Evolutionary conservation across 2,888 invertebrate genomes (phyloP).

Genomic region (Acanthosoma haemorrhoidale): DNA sequence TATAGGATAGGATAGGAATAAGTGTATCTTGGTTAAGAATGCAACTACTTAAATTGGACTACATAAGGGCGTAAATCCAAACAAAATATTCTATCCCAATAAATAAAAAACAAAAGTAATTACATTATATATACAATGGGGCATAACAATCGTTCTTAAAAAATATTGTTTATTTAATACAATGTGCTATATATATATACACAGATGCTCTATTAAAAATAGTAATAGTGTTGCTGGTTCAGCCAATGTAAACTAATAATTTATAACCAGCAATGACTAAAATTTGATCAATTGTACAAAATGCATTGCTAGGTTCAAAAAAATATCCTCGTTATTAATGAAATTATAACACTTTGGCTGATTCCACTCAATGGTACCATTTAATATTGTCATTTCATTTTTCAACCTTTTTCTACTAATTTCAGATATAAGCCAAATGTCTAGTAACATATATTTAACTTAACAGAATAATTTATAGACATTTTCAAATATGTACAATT

Average conservation of each 20-base stretch:
- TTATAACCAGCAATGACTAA: background rate
- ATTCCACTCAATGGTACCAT: background rate
- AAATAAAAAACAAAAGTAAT: too few species aligned
- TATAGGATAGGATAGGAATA: too few species aligned
- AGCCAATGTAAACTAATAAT: background rate
- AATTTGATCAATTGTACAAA: background rate
- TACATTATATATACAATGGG: too few species aligned
- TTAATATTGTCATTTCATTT: background rate
- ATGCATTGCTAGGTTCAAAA: background rate
- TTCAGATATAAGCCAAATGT: background rate
- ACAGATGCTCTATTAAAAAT: background rate
- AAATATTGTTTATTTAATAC: background rate
- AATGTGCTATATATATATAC: too few species aligned
- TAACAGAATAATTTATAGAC: background rate
- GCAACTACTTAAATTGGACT: too few species aligned
- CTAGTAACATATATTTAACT: background rate
- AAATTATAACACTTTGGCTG: background rate
- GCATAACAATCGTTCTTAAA: too few species aligned
- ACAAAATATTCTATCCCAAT: too few species aligned
- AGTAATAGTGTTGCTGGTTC: too few species aligned
- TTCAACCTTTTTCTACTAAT: background rate
- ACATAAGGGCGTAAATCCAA: too few species aligned
- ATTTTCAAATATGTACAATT: constrained; percentile 4
- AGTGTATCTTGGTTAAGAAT: too few species aligned
- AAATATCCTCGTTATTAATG: background rate